Evolutionary conservation across 2,797 vertebrate species (phyloP), one percentile per base, ranked within the genome.

Genomic region (Gallirallus australis): DNA sequence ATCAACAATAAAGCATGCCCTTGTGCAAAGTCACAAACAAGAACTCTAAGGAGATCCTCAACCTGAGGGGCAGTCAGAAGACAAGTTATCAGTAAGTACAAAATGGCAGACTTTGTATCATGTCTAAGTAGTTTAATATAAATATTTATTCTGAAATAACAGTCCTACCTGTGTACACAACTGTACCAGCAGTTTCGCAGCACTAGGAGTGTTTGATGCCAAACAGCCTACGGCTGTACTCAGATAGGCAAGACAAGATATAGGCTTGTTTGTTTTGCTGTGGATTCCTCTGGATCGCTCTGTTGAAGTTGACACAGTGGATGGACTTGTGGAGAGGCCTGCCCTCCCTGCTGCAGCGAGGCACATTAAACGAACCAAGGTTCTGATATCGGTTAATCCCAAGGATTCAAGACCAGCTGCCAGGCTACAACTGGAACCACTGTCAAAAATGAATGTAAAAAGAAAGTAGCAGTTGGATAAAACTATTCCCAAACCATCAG

Each of bases 191-290:
- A 99, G 98, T 91, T 99, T 99, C 78, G 99, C 99, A 35, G 99
- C 99, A 37, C 98, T 99, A 45, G 99, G 98, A 23, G 99, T 99
- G 94, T 99, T 99, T 40, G 99, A 99, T 28, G 99, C 99, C 94
- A 99, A 97, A 87, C 99, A 99, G 89, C 99, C 99, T 77, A 99
- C 99, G 0, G 99, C 99, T 1, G 99, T 99, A 97, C 99, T 99
- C 93, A 99, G 98, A 92, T 99, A 99, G 24, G 99, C 99, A 89
- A 99, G 97, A 78, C 99, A 99, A 72, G 99, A 99, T 88, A 99
- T 99, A 86, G 99, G 99, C 82, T 99, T 99, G 97, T 98, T 99
- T 52, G 99, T 97, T 96, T 99, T 99, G 97, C 98, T 97, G 89
- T 98, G 98, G 4, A 99, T 98, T 31, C 98, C 97, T 15, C 99